These are phyloP conservation scores for Pelobates fuscus DNA, from an alignment of 2,113 vertebrate species.

Conservation along the genomic window DNA sequence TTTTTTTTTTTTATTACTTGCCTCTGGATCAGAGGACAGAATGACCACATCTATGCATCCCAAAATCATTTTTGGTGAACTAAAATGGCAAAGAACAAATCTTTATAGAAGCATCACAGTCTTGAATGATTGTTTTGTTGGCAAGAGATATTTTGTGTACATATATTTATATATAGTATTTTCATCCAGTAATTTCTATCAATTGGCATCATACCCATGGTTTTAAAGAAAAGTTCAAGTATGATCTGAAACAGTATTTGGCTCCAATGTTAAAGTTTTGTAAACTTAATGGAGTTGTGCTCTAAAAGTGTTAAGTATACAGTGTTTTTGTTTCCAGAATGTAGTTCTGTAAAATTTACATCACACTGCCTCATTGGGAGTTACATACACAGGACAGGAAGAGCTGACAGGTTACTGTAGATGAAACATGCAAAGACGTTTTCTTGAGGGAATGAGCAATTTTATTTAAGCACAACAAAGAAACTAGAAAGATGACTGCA, in stretches of 20 bases:
- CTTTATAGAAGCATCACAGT: neutral
- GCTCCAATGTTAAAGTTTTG: neutral
- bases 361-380: too few relatives aligned
- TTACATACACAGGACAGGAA: too few relatives aligned
- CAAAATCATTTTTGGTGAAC: neutral
- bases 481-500: too few relatives aligned
- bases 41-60: neutral
- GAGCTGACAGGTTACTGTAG: too few relatives aligned
- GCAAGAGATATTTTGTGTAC: conserved; percentile 5
- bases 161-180: conserved; percentile 27
- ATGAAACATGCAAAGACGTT: too few relatives aligned
- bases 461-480: too few relatives aligned
- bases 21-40: conserved; percentile 36
- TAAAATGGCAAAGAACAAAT: neutral
- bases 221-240: too few relatives aligned
- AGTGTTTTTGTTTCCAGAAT: neutral
- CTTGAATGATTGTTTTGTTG: neutral
- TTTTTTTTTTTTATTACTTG: neutral
- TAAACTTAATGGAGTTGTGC: neutral
- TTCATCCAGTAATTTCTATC: neutral
- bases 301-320: neutral
- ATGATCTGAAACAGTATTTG: too few relatives aligned
- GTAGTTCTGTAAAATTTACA: neutral
- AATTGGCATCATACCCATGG: neutral
- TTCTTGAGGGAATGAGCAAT: too few relatives aligned